Conservation (phyloP, 35 echinoderm and acorn worm genomes). For the Anneissia japonica region DNA sequence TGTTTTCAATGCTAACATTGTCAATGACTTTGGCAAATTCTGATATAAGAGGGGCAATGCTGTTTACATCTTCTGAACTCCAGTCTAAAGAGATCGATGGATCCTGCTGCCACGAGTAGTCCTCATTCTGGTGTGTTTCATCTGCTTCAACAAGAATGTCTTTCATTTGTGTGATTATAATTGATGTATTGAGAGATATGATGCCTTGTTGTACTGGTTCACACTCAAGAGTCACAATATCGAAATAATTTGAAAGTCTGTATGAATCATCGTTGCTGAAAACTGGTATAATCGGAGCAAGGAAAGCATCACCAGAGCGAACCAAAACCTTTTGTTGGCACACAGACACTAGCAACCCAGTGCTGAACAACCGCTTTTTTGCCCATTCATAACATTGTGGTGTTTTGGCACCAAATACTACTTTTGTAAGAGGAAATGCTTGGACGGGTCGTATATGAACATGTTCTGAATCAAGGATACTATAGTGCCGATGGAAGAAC, state of each 20-base stretch:
- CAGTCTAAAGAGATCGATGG: slow-evolving; percentile 12
- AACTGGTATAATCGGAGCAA: slow-evolving; percentile 83
- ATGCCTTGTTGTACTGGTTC: slow-evolving; percentile 87
- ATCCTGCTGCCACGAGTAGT: not conserved
- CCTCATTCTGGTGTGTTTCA: not conserved
- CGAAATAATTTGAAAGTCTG: slow-evolving; percentile 61
- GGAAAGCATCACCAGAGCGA: slow-evolving; percentile 58
- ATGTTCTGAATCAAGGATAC: slow-evolving; percentile 67
- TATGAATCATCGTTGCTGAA: slow-evolving; percentile 78
- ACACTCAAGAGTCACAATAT: slow-evolving; percentile 82
- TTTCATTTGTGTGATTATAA: slow-evolving; percentile 73
- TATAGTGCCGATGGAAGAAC: slow-evolving; percentile 83
- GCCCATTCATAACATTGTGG: slow-evolving; percentile 82
- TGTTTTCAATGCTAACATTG: not conserved
- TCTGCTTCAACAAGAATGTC: not conserved
- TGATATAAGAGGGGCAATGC: not conserved
- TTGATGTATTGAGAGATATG: slow-evolving; percentile 84
- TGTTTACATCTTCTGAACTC: slow-evolving; percentile 31
- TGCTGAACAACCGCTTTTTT: slow-evolving; percentile 81
- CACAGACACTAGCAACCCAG: slow-evolving; percentile 79
- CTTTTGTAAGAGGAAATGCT: slow-evolving; percentile 88
- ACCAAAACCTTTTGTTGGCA: slow-evolving; percentile 93
- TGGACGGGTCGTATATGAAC: slow-evolving; percentile 79
- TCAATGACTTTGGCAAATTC: not conserved
- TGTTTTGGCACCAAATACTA: slow-evolving; percentile 91